Evolutionary conservation across 2,113 vertebrate genomes (phyloP), one percentile per base, ranked within the genome.

Genomic region (Merops nubicus): DNA sequence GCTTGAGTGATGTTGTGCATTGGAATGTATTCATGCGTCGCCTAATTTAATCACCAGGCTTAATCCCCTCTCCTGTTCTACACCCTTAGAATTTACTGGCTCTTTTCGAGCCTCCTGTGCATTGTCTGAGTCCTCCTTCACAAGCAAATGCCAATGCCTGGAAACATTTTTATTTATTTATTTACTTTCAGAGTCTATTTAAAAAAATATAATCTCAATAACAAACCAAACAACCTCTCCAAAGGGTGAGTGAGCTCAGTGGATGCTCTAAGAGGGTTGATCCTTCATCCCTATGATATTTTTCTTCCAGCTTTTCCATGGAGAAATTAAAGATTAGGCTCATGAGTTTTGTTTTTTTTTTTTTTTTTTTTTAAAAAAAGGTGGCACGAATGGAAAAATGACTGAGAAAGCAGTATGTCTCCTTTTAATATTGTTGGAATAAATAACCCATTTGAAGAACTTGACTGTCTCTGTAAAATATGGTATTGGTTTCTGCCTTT

Each of bases 1-100:
- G 89, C 96, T 93, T 99, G 98, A 99, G 94, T 98, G 98, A 99
- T 98, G 98, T 98, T 95, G 94, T 45, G 95, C 98, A 98, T 99
- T 99, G 98, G 98, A 97, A 98, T 95, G 97, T 98, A 98, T 96
- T 99, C 98, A 98, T 97, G 98, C 98, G 17, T 97, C 23, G 38
- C 82, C 97, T 99, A 98, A 99, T 99, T 98, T 97, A 97, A 97
- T 98, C 97, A 97, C 92, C 89, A 91, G 87, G 82, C 95, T 97
- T 97, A 97, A 98, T 97, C 96, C 88, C 62, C 72, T 95, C 93
- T 93, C 94, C 87, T 85, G 92, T 94, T 96, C 84, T 88, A 74
- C 69, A 87, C 80, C 42, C 94, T 76, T 69, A 94, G 94, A 96
- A 94, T 95, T 95, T 87, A 77, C 93, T 60, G 72, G 63, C 88